These are phyloP conservation scores for Alethe diademata DNA, from an alignment of 2,113 vertebrate genomes.

Conservation along the genomic window DNA sequence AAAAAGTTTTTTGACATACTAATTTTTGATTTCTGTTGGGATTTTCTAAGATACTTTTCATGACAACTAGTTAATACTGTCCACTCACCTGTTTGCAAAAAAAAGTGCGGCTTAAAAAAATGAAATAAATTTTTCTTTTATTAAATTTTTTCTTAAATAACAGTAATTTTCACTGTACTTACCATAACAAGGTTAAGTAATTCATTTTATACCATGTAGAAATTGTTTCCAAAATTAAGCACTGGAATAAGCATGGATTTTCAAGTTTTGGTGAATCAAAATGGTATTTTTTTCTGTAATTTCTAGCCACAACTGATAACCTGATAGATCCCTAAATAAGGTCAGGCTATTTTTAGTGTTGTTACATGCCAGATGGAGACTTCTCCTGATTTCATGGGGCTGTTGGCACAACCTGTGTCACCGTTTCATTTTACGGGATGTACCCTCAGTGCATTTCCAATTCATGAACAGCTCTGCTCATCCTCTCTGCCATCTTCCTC, in stretches of 20 bases:
- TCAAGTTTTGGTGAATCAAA: neutral
- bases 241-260: neutral
- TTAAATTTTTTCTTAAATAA: neutral
- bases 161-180: neutral
- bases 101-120: neutral
- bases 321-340: neutral
- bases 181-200: neutral
- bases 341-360: neutral
- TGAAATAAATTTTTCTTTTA: neutral
- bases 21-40: neutral
- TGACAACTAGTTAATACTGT: neutral
- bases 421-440: accelerated
- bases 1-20: neutral
- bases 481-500: neutral
- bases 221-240: neutral
- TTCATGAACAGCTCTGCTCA: neutral
- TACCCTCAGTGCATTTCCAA: neutral
- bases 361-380: neutral
- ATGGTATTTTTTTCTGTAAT: neutral
- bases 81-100: neutral
- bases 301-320: neutral
- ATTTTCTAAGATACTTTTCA: neutral
- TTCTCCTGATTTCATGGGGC: neutral
- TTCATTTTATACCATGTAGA: neutral
- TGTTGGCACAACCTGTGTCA: neutral